Evolutionary conservation across 2,797 vertebrate species (phyloP).

Genomic region (Epinephelus coioides): DNA sequence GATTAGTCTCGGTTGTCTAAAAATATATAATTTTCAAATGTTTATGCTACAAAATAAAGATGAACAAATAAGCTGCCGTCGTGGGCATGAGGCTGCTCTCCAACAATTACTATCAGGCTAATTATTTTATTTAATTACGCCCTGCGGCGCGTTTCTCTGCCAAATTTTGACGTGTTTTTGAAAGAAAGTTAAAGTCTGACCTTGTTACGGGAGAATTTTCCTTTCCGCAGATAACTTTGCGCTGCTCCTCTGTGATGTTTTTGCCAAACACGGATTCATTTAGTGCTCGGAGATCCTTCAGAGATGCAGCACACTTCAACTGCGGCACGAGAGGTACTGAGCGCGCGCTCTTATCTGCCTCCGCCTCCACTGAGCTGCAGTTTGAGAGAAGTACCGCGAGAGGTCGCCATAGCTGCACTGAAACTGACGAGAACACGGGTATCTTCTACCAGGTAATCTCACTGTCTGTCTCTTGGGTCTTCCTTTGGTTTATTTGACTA

Average conservation of each 20-base stretch:
- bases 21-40: not conserved
- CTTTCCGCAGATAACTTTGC: not conserved
- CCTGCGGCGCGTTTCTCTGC: not conserved
- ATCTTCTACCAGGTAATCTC: accelerated
- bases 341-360: conserved; percentile 52
- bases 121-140: not conserved
- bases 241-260: conserved; percentile 16
- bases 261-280: not conserved
- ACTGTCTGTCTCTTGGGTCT: not conserved
- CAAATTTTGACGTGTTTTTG: not conserved
- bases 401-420: not conserved
- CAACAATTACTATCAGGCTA: not conserved
- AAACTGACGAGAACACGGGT: not conserved
- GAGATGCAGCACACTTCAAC: conserved; percentile 11
- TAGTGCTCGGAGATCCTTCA: conserved; percentile 19
- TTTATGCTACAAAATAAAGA: not conserved
- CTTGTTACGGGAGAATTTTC: conserved; percentile 21
- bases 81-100: not conserved
- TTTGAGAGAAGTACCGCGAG: not conserved
- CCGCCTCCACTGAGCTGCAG: conserved; percentile 21
- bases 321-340: conserved; percentile 44
- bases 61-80: not conserved
- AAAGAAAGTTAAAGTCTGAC: conserved; percentile 29
- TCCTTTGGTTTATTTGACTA: not conserved
- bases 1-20: not conserved